These are phyloP conservation scores for Papilio dardanus DNA, from an alignment of 1,140 invertebrate genomes.

Conservation along the genomic window DNA sequence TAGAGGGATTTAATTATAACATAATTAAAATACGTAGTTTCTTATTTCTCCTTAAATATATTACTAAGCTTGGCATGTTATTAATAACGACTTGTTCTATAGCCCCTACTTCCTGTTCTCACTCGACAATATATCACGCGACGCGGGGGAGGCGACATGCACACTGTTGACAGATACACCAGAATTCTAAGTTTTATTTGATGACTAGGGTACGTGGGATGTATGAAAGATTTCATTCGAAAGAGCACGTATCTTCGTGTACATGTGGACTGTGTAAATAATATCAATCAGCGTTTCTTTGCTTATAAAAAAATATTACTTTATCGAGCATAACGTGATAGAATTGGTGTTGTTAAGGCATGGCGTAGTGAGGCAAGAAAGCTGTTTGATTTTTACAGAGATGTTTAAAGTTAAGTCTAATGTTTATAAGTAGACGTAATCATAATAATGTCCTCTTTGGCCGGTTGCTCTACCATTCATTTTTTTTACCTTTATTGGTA, in stretches of 20 bases:
- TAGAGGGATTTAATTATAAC: not conserved
- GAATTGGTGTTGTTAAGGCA: too few relatives aligned
- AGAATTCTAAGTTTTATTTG: constrained; percentile 59
- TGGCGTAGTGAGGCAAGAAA: too few relatives aligned
- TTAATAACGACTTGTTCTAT: constrained; percentile 33
- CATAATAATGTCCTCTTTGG: not conserved
- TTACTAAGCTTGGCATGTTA: constrained; percentile 27
- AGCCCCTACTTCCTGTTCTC: constrained; percentile 48
- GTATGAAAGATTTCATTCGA: constrained; percentile 22
- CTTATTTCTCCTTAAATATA: constrained; percentile 37
- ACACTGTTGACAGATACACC: constrained; percentile 62
- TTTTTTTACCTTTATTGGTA: not conserved
- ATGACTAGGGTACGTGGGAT: constrained; percentile 41
- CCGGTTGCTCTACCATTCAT: constrained; percentile 17
- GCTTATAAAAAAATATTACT: not conserved
- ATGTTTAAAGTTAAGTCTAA: not conserved
- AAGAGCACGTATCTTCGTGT: constrained; percentile 26
- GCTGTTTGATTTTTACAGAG: too few relatives aligned
- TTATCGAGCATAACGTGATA: not conserved
- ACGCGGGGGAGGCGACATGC: constrained; percentile 39
- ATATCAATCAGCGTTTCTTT: not conserved
- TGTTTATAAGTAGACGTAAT: not conserved
- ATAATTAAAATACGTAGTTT: not conserved
- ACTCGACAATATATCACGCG: constrained; percentile 46
- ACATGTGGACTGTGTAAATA: constrained; percentile 44